phyloP scores from a whole-genome alignment of 35 echinoderm and acorn worm species.

The Lytechinus pictus region DNA sequence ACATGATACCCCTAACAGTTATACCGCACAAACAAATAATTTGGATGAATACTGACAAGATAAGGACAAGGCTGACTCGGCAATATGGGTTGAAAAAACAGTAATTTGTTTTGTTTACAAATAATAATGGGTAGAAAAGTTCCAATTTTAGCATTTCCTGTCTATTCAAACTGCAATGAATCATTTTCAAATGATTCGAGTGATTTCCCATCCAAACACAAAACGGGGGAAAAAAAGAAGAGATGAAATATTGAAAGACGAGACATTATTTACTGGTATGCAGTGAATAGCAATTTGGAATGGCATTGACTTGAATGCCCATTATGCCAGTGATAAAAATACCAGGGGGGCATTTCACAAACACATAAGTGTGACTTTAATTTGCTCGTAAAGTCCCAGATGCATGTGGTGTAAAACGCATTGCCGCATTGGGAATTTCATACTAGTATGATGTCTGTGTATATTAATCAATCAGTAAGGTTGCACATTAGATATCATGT shows the following conservation, averaged over 20 bases:
- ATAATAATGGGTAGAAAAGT: background rate
- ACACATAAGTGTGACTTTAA: no score
- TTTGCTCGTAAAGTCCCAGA: no score
- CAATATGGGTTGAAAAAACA: background rate
- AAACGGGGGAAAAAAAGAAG: background rate
- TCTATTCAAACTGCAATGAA: background rate
- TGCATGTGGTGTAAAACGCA: no score
- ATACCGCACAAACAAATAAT: background rate
- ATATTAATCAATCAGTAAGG: no score
- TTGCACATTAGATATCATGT: no score
- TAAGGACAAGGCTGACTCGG: background rate
- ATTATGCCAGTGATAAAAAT: no score
- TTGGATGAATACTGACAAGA: background rate
- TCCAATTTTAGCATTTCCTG: background rate
- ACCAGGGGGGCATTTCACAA: no score
- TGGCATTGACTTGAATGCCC: background rate
- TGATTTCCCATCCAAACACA: background rate
- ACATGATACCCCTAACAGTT: background rate
- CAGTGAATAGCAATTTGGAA: background rate
- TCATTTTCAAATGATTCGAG: background rate
- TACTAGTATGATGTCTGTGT: no score
- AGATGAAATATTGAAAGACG: background rate
- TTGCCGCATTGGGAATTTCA: no score
- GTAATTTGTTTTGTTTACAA: background rate
- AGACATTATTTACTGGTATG: background rate